Percentiles rank a stretch among this genome's conserved stretches.
Evolutionary conservation across 2,113 vertebrate species (phyloP).

Genomic region (Crotalus helleri): DNA sequence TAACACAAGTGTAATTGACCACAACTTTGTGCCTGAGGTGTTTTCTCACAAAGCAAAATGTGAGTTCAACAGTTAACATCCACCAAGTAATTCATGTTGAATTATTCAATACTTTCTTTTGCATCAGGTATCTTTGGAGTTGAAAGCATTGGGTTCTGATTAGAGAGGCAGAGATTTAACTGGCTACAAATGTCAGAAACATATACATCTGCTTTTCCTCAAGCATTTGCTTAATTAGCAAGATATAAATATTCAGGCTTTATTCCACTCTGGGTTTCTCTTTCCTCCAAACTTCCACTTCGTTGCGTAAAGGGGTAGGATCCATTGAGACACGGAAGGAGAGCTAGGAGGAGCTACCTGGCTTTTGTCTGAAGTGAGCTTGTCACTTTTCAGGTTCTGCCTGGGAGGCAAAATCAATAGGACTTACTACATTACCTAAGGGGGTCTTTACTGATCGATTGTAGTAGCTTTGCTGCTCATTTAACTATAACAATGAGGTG

Average conservation of each 20-base stretch:
- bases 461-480: constrained; percentile 47
- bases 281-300: constrained; percentile 21
- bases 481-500: constrained; percentile 42
- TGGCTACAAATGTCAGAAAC: constrained; percentile 29
- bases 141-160: constrained; percentile 42
- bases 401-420: constrained; percentile 24
- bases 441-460: constrained; percentile 42
- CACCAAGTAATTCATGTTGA: constrained; percentile 70
- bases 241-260: constrained; percentile 54
- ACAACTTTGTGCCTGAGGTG: constrained; percentile 65
- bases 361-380: constrained; percentile 16
- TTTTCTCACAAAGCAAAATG: constrained; percentile 56
- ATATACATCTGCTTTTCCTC: constrained; percentile 31
- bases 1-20: constrained; percentile 62
- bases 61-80: constrained; percentile 60
- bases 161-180: constrained; percentile 38
- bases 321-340: constrained; percentile 17
- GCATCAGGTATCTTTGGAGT: constrained; percentile 44
- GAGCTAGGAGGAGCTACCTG: neutral
- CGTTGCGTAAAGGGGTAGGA: constrained; percentile 1
- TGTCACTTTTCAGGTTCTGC: neutral
- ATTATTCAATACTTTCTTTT: constrained; percentile 69
- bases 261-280: constrained; percentile 24
- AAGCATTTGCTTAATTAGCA: constrained; percentile 41
- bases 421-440: constrained; percentile 39